A percentile compares a stretch with the other conserved stretches of the same genome.
These are phyloP conservation scores for Agrilus planipennis DNA, from an alignment of 1,140 invertebrate genomes.

Conservation along the genomic window DNA sequence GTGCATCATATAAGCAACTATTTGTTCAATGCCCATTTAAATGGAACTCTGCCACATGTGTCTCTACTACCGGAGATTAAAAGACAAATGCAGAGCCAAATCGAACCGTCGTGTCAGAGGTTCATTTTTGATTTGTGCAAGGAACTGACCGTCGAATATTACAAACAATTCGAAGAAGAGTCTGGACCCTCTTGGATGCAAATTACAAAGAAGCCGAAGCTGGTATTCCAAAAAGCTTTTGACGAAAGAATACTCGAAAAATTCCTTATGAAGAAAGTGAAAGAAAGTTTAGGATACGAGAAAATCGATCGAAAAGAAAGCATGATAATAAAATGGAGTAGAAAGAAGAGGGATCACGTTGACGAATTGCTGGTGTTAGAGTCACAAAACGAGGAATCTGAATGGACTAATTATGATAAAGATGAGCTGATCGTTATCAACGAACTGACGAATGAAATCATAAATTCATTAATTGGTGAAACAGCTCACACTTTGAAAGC, in stretches of 20 bases:
- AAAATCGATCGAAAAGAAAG: conserved; percentile 42
- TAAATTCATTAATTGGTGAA: conserved; percentile 49
- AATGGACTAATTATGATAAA: conserved; percentile 59
- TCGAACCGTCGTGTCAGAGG: conserved; percentile 33
- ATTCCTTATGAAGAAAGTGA: conserved; percentile 41
- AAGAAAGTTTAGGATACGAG: conserved; percentile 44
- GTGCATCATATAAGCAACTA: conserved; percentile 35
- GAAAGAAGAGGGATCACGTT: conserved; percentile 58
- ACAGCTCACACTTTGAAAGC: conserved; percentile 34
- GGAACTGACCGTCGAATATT: conserved; percentile 44
- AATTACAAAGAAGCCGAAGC: conserved; percentile 31
- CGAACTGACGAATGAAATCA: conserved; percentile 48
- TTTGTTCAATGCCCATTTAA: conserved; percentile 35
- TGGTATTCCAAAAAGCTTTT: conserved; percentile 33
- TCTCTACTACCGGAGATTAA: conserved; percentile 31
- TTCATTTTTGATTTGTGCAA: conserved; percentile 55
- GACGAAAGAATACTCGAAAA: conserved; percentile 35
- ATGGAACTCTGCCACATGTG: conserved; percentile 33
- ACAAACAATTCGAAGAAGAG: conserved; percentile 34
- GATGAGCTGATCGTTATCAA: conserved; percentile 59
- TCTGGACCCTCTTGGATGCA: conserved; percentile 44
- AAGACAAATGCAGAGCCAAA: conserved; percentile 25
- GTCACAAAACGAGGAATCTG: conserved; percentile 53
- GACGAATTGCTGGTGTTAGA: conserved; percentile 59
- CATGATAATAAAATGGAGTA: conserved; percentile 50